Conservation (phyloP, 35 echinoderm and acorn worm species). For the Diadema setosum region DNA sequence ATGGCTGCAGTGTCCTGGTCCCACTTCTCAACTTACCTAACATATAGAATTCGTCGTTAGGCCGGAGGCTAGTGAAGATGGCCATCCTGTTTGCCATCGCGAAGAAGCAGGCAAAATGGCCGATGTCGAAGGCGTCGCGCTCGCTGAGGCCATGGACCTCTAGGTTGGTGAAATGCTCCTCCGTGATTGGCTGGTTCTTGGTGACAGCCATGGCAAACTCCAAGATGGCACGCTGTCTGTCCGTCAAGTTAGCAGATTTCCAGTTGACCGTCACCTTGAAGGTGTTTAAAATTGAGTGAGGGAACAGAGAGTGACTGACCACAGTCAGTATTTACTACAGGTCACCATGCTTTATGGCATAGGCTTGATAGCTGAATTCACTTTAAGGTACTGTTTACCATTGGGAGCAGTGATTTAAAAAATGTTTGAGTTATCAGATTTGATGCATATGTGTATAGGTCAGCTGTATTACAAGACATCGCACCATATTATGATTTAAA, state of each 20-base stretch:
- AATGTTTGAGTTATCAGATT: too few species aligned
- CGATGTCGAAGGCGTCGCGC: slow-evolving; percentile 94
- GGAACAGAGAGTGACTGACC: too few species aligned
- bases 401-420: too few species aligned
- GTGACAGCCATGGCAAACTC: slow-evolving; percentile 86
- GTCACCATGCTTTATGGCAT: too few species aligned
- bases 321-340: too few species aligned
- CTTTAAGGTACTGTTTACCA: too few species aligned
- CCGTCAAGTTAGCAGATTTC: slow-evolving; percentile 76
- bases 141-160: slow-evolving; percentile 79
- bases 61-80: slow-evolving; percentile 66
- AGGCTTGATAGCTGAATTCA: too few species aligned
- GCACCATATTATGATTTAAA: too few species aligned
- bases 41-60: slow-evolving; percentile 89
- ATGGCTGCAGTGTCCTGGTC: too few species aligned
- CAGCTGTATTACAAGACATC: too few species aligned
- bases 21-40: slow-evolving; percentile 75
- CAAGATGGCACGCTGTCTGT: slow-evolving; percentile 71
- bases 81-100: slow-evolving; percentile 92
- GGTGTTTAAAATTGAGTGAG: too few species aligned
- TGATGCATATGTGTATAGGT: too few species aligned
- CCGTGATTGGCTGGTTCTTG: slow-evolving; percentile 55
- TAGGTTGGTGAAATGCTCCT: slow-evolving; percentile 68
- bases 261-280: slow-evolving; percentile 83
- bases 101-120: slow-evolving; percentile 74